These are phyloP conservation scores for Umimayanthus chanpuru DNA, from an alignment of 92 coral and sea anemone species.

Conservation along the genomic window DNA sequence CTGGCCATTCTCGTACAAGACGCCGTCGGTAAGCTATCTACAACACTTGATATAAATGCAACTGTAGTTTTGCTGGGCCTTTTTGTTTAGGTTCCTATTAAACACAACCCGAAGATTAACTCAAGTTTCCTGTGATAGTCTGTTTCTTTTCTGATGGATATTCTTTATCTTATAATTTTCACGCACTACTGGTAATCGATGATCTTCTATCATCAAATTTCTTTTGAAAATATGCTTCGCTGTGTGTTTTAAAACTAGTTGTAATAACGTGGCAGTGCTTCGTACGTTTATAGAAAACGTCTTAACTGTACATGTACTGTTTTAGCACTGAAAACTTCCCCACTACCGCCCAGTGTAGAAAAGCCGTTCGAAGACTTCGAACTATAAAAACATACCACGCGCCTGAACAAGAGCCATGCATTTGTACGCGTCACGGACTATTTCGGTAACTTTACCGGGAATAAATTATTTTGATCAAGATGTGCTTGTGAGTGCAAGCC, in stretches of 20 bases:
- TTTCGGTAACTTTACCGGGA: too few relatives aligned
- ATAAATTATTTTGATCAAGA: too few relatives aligned
- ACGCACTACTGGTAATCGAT: background rate
- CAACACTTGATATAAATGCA: background rate
- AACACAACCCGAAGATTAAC: background rate
- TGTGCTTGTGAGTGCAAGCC: too few relatives aligned
- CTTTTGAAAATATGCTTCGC: too few relatives aligned
- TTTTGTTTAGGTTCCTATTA: background rate
- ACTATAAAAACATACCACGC: too few relatives aligned
- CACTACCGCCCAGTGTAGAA: background rate
- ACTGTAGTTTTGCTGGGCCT: too few relatives aligned
- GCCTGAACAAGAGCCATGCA: too few relatives aligned
- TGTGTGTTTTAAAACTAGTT: too few relatives aligned
- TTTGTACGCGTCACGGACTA: too few relatives aligned
- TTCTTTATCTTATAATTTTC: background rate
- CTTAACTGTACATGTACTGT: too few relatives aligned
- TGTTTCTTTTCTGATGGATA: background rate
- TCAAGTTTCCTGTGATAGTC: background rate
- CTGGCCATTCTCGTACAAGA: conserved; percentile 13
- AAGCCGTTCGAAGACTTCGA: background rate
- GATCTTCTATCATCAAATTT: background rate
- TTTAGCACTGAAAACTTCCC: background rate
- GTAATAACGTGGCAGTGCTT: too few relatives aligned
- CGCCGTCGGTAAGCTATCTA: conserved; percentile 36
- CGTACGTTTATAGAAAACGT: too few relatives aligned